phyloP scores from a whole-genome alignment of 2,113 vertebrate genomes.

The Euleptes europaea region DNA sequence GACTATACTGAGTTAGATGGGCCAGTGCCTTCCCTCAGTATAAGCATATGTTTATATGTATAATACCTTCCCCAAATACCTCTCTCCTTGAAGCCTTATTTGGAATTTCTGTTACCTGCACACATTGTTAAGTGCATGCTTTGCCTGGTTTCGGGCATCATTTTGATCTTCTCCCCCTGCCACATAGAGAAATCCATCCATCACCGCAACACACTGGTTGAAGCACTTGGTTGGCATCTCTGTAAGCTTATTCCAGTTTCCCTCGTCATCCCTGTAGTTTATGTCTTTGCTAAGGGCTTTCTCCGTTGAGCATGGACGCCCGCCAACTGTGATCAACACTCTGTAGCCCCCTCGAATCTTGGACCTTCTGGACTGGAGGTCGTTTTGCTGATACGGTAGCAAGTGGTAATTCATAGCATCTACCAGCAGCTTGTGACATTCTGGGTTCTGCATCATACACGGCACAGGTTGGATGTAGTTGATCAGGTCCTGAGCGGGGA shows the following conservation, averaged over 20 bases:
- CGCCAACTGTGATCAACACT: constrained; percentile 78
- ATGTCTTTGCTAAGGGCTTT: constrained; percentile 82
- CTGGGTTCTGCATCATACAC: constrained; percentile 83
- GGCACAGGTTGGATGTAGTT: constrained; percentile 83
- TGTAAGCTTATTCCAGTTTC: constrained; percentile 80
- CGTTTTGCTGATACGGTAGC: constrained; percentile 84
- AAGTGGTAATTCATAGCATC: constrained; percentile 91
- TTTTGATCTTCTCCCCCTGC: constrained; percentile 86
- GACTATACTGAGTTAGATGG: background rate
- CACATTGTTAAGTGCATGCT: constrained; percentile 82
- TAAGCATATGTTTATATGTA: background rate
- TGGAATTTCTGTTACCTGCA: constrained; percentile 72
- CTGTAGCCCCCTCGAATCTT: constrained; percentile 76
- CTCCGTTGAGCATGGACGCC: constrained; percentile 79
- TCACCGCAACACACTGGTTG: constrained; percentile 85
- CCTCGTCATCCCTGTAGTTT: constrained; percentile 79
- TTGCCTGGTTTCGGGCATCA: constrained; percentile 86
- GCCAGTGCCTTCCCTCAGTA: background rate
- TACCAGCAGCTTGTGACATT: constrained; percentile 84
- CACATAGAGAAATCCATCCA: constrained; percentile 87
- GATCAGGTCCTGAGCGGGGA: constrained; percentile 82
- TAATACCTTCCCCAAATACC: background rate
- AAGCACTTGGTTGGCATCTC: constrained; percentile 87
- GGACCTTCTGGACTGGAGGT: constrained; percentile 80
- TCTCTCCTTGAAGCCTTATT: background rate